Percentiles rank a stretch among this genome's conserved stretches.
phyloP scores from a whole-genome alignment of 2,797 vertebrate species.

The Chaenodraco wilsoni region DNA sequence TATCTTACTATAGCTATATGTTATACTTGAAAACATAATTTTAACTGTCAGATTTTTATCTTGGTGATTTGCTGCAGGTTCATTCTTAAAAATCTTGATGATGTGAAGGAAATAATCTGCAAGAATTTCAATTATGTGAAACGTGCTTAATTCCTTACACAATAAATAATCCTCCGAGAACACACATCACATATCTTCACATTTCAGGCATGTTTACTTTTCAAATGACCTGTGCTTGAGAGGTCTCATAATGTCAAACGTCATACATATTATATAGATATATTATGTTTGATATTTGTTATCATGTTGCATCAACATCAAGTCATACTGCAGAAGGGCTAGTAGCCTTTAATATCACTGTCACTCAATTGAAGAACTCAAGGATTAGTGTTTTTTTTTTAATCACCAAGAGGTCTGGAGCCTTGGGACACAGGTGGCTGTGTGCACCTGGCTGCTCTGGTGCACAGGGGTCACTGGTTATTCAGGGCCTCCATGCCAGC shows the following conservation, averaged over 20 bases:
- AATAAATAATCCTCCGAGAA: slow-evolving; percentile 65
- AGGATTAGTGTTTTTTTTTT: slow-evolving; percentile 22
- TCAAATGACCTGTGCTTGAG: slow-evolving; percentile 32
- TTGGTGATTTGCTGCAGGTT: slow-evolving; percentile 10
- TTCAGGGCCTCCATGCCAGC: slow-evolving; percentile 59
- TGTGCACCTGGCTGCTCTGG: slow-evolving; percentile 58
- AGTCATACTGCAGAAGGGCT: neutral
- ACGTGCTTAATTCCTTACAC: slow-evolving; percentile 33
- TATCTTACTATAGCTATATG: neutral
- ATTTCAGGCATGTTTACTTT: slow-evolving; percentile 63
- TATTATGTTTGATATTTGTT: slow-evolving; percentile 1
- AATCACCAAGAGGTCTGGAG: slow-evolving; percentile 49
- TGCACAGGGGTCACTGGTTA: slow-evolving; percentile 63
- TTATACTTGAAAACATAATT: neutral
- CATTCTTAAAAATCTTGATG: neutral
- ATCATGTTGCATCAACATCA: neutral
- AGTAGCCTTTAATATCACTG: neutral
- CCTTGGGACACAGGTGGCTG: slow-evolving; percentile 61
- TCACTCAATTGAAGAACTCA: slow-evolving; percentile 4
- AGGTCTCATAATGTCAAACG: slow-evolving; percentile 29
- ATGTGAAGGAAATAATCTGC: neutral
- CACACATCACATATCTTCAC: slow-evolving; percentile 38
- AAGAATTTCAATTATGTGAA: neutral
- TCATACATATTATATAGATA: neutral
- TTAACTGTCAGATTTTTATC: neutral